phyloP scores from a whole-genome alignment of 2,797 vertebrate genomes.

The Sparidentex hasta region DNA sequence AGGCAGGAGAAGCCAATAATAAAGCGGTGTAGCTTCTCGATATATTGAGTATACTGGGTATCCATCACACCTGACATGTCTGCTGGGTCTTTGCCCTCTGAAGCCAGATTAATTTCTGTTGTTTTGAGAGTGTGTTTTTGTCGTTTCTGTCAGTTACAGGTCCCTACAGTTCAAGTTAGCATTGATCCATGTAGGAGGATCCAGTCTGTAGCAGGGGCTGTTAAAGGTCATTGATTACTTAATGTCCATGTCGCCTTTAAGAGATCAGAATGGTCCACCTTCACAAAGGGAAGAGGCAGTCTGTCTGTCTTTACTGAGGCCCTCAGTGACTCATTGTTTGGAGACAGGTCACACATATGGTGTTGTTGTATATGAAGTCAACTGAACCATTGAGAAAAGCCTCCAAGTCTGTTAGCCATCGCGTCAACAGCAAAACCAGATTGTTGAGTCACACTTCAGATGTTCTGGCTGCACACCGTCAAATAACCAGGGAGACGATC shows the following conservation, averaged over 20 bases:
- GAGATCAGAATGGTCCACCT: conserved; percentile 17
- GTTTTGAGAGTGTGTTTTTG: neutral
- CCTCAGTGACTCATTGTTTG: conserved; percentile 26
- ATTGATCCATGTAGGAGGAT: conserved; percentile 10
- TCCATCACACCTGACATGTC: neutral
- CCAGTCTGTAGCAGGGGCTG: neutral
- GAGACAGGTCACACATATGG: conserved; percentile 24
- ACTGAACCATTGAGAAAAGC: conserved; percentile 22
- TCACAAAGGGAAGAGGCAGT: conserved; percentile 1
- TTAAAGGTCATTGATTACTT: conserved; percentile 24
- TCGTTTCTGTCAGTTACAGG: neutral
- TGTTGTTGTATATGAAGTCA: conserved; percentile 32
- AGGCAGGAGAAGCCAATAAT: neutral
- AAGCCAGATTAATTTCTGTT: neutral
- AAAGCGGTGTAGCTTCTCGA: neutral
- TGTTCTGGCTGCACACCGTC: neutral
- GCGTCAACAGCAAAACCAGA: conserved; percentile 21
- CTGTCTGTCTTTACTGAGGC: conserved; percentile 2
- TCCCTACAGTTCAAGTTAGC: neutral
- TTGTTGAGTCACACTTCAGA: conserved; percentile 9
- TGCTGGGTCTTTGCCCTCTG: neutral
- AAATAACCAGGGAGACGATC: neutral
- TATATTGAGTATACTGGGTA: neutral
- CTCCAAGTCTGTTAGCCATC: conserved; percentile 11
- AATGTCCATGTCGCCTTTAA: conserved; percentile 3